Conservation (phyloP, 2,797 vertebrate genomes). For the Cryptoprocta ferox region DNA sequence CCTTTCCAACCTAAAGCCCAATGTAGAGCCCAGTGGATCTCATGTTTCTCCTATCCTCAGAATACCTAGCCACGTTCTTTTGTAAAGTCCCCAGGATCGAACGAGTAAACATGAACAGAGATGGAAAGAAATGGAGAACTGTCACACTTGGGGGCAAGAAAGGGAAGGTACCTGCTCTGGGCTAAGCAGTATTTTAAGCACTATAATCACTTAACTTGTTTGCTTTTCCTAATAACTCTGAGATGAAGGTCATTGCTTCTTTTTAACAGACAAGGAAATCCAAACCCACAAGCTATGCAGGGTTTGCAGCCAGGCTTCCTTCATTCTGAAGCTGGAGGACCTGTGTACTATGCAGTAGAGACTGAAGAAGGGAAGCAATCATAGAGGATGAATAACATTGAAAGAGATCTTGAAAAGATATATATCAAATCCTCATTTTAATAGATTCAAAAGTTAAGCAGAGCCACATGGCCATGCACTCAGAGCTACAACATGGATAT, state of each 20-base stretch:
- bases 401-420: constrained; percentile 48
- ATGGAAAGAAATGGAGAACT: neutral
- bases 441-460: neutral
- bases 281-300: neutral
- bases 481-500: neutral
- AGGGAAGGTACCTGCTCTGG: neutral
- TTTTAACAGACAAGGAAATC: neutral
- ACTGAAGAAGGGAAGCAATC: neutral
- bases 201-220: neutral
- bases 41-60: neutral
- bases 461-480: neutral
- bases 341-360: neutral
- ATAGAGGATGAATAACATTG: neutral
- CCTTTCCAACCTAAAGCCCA: neutral
- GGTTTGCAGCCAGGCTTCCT: neutral
- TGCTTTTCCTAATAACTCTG: neutral
- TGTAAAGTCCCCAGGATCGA: neutral
- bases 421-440: constrained; percentile 48
- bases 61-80: neutral
- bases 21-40: accelerated
- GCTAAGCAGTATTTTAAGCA: neutral
- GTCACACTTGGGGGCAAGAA: neutral
- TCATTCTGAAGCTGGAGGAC: neutral
- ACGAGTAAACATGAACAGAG: accelerated
- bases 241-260: neutral